Percentiles rank a stretch among this genome's conserved stretches.
Conservation (phyloP, 2,797 vertebrate species). For the Lepilemur septentrionalis region DNA sequence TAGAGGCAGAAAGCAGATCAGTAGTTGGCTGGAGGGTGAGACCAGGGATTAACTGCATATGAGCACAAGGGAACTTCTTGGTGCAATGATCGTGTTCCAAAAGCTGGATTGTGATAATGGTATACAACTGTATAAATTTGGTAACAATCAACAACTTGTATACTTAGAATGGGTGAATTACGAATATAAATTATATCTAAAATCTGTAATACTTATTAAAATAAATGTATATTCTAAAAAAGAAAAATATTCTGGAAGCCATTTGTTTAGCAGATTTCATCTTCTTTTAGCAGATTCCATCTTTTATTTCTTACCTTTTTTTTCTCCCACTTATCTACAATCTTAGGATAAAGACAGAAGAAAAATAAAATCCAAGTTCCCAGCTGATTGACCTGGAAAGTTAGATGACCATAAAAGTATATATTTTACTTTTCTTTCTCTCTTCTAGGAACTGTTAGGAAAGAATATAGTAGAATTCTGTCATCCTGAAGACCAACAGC, state of each 20-base stretch:
- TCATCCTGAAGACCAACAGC: constrained; percentile 95
- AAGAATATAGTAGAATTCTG: constrained; percentile 95
- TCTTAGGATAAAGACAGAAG: constrained; percentile 25
- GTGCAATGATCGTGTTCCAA: not conserved
- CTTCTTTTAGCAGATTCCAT: not conserved
- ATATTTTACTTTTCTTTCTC: constrained; percentile 24
- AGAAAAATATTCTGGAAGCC: not conserved
- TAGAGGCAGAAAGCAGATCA: constrained; percentile 17
- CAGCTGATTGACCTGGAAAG: not conserved
- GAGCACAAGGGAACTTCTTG: not conserved
- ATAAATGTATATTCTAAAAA: constrained; percentile 5
- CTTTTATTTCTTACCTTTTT: not conserved
- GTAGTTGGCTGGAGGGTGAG: not conserved
- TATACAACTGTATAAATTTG: not conserved
- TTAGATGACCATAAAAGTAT: not conserved
- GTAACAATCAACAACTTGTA: not conserved
- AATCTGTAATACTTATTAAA: constrained; percentile 23
- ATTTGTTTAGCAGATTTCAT: not conserved
- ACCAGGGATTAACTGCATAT: not conserved
- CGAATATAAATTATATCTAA: not conserved
- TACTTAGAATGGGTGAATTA: not conserved
- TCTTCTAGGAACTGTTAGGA: constrained; percentile 93
- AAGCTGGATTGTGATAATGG: not conserved
- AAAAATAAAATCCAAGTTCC: constrained; percentile 22
- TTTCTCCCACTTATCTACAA: not conserved